Evolutionary conservation across 2,888 invertebrate genomes (phyloP), one percentile per base, ranked within the genome.

Genomic region (Formica aserva): DNA sequence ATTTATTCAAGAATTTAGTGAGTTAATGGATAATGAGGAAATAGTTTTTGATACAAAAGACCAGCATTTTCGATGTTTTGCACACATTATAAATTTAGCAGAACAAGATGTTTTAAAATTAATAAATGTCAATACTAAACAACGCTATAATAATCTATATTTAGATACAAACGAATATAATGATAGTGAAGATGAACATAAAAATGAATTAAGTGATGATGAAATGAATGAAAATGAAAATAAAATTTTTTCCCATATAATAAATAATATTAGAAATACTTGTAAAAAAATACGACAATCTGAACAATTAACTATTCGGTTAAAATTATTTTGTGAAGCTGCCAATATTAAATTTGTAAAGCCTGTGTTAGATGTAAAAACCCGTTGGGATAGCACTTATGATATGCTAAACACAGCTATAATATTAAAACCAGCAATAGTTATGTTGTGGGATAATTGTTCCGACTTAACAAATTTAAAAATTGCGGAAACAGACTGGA

Each of bases 331-430:
- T 65, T 65, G 63, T 65, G 22, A 66, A 41, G 22, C 65, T 65
- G 65, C 22, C 65, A 65, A 65, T 41, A 65, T 65, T 65, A 65
- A 65, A 65, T 65, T 65, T 65, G 9, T 65, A 65, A 65, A 65
- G 22, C 65, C 41, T 65, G 22, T 65, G 22, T 26, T 65, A 38
- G 65, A 63, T 13, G 66, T 45, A 45, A 45, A 26, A 66, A 41
- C 35, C 41, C 38, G 38, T 18, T 38, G 22, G 63, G 22, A 66
- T 66, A 41, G 66, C 41, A 26, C 41, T 15, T n/a, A 38, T 63
- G 63, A 66, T 66, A 66, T 66, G 41, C 15, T 66, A 66, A 6
- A 63, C 5, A 38, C 63, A 66, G 66, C 41, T 26, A 15, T 66
- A 66, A 8, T 66, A 66, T 66, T 66, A 66, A 66, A 66, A 66